These are phyloP conservation scores for Hirundichthys speculiger DNA, from an alignment of 2,113 vertebrate species.

Conservation along the genomic window DNA sequence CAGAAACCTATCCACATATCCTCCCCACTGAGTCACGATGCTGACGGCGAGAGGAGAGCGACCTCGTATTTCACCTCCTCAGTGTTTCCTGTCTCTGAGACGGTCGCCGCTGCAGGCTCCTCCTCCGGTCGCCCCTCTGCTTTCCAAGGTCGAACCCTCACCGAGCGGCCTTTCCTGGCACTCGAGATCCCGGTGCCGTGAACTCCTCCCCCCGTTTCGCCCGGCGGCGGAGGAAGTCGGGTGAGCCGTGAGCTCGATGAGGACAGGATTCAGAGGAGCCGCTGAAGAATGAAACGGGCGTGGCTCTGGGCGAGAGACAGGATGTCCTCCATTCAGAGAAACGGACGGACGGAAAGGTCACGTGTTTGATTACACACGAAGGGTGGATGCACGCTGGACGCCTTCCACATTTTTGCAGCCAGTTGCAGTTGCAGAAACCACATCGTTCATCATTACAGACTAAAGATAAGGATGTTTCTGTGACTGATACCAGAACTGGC, in stretches of 20 bases:
- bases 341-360: slow-evolving; percentile 53
- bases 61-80: slow-evolving; percentile 77
- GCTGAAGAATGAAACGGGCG: slow-evolving; percentile 26
- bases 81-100: slow-evolving; percentile 61
- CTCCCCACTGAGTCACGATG: slow-evolving; percentile 18
- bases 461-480: too few species aligned
- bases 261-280: slow-evolving; percentile 17
- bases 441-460: too few species aligned
- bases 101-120: slow-evolving; percentile 35
- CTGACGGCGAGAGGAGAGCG: slow-evolving; percentile 59
- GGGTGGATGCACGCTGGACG: slow-evolving; percentile 37
- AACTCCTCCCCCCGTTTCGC: too few species aligned
- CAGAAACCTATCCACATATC: slow-evolving; percentile 27
- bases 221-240: too few species aligned
- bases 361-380: slow-evolving; percentile 41
- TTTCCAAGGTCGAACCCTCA: slow-evolving; percentile 38
- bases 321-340: slow-evolving; percentile 50
- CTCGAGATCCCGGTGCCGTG: too few species aligned
- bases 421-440: too few species aligned
- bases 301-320: slow-evolving; percentile 35
- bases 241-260: background rate
- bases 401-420: slow-evolving; percentile 36
- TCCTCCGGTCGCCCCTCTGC: slow-evolving; percentile 46
- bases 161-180: background rate
- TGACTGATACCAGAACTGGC: too few species aligned